Evolutionary conservation across 2,888 invertebrate genomes (phyloP), one percentile per base, ranked within the genome.

Genomic region (Saturnia japonica): DNA sequence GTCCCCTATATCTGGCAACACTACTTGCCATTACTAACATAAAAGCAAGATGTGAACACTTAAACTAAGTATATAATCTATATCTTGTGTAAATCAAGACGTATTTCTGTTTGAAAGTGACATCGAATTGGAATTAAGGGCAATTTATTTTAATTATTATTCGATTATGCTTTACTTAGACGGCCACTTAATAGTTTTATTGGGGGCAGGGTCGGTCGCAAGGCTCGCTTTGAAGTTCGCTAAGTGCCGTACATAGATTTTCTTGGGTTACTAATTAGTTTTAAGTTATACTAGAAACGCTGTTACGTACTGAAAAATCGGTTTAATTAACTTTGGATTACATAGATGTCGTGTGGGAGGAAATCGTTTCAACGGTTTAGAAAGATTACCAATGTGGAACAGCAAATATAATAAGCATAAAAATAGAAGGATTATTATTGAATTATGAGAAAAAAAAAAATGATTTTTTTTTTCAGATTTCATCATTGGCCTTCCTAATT

Each of bases 81-180:
- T 60, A 60, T 60, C 57, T 60, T 9, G 25, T 60, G 28, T 60
- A 60, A 60, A 60, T 60, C 57, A 28, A 60, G 57, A 14, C 57
- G 34, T 19, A 60, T 25, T 60, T 28, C 57, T 60, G 28, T 11
- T 60, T 28, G 14, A 60, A 60, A 60, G 57, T 60, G 57, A 60
- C 57, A 60, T 60, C 57, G 57, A 14, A 60, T 60, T 60, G 71
- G 66, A 67, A 67, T 71, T 66, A 71, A 66, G 64, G 57, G 43
- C 66, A 40, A 71, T 69, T 71, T 66, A 67, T 64, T 71, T 71
- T 68, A 69, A 68, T 71, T 67, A 69, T 64, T 69, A 68, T 68
- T 66, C n/a, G 51, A 71, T 67, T 69, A 64, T 64, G 64, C 45
- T 42, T 68, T 45, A 28, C 51, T 68, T 47, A 68, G 68, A 45